A percentile compares a stretch with the other conserved stretches of the same genome.
Conservation (phyloP, 1,140 invertebrate species). For the Papilio polyxenes region DNA sequence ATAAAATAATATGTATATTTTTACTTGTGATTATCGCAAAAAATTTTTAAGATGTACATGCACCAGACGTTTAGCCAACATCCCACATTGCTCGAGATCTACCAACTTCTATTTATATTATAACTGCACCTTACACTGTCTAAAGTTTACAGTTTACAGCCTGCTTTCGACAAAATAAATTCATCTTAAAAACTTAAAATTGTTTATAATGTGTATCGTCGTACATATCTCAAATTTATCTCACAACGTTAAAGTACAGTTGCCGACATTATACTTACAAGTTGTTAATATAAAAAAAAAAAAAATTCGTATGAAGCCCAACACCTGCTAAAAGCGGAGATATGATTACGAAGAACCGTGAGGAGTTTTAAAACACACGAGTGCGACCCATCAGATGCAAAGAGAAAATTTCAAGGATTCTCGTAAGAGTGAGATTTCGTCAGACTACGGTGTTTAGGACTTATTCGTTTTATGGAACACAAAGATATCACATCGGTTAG, state of each 20-base stretch:
- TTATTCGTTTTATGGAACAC: conserved; percentile 42
- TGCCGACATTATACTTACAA: conserved; percentile 1
- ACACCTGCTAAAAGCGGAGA: conserved; percentile 5
- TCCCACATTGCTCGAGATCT: too few relatives aligned
- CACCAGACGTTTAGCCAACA: not conserved
- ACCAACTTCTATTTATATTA: too few relatives aligned
- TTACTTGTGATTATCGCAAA: not conserved
- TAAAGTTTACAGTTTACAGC: not conserved
- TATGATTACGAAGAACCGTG: conserved; percentile 30
- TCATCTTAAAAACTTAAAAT: conserved; percentile 5
- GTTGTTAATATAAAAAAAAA: conserved; percentile 8
- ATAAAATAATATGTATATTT: not conserved
- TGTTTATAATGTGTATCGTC: not conserved
- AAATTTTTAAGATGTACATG: too few relatives aligned
- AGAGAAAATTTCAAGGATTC: not conserved
- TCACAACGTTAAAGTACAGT: conserved; percentile 19
- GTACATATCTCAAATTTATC: conserved; percentile 6
- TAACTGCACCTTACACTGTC: too few relatives aligned
- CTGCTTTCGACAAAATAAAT: not conserved
- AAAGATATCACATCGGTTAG: conserved; percentile 41
- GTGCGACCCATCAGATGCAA: not conserved
- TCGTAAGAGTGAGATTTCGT: not conserved
- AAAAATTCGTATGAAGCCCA: conserved; percentile 8
- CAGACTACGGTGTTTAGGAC: conserved; percentile 34
- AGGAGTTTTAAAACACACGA: conserved; percentile 26